phyloP scores from a whole-genome alignment of 23 tunicate genomes.

The Botrylloides violaceus region DNA sequence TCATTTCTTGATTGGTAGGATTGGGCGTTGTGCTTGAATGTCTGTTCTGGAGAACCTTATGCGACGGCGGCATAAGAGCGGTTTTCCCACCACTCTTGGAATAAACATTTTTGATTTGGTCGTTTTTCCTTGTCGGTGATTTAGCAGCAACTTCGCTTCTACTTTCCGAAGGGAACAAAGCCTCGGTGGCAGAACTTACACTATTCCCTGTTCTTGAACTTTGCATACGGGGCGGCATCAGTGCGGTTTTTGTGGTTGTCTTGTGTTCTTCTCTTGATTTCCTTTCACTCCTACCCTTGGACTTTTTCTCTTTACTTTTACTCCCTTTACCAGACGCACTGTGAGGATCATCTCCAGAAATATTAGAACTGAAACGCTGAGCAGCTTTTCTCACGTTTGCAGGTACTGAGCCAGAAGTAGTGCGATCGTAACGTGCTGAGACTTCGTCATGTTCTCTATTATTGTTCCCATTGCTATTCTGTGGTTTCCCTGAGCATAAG shows the following conservation, averaged over 20 bases:
- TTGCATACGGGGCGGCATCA: slow-evolving; percentile 25
- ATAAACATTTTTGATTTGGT: slow-evolving; percentile 10
- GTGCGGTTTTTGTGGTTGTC: background rate
- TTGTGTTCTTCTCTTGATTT: slow-evolving; percentile 11
- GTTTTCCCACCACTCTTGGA: slow-evolving; percentile 1
- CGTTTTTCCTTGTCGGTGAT: slow-evolving; percentile 18
- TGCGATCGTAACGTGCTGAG: slow-evolving; percentile 6
- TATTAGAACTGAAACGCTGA: background rate
- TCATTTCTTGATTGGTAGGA: background rate
- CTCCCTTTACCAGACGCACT: background rate
- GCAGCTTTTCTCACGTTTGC: slow-evolving; percentile 28
- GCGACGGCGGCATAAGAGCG: slow-evolving; percentile 19
- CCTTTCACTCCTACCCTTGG: background rate
- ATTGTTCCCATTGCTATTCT: slow-evolving; percentile 23
- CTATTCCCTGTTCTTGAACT: background rate
- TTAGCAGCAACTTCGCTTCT: slow-evolving; percentile 17
- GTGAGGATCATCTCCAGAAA: background rate
- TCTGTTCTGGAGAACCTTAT: slow-evolving; percentile 9
- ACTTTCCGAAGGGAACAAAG: slow-evolving; percentile 17
- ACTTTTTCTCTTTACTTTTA: slow-evolving; percentile 4
- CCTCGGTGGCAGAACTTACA: slow-evolving; percentile 22
- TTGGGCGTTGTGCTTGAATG: background rate
- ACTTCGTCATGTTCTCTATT: slow-evolving; percentile 1
- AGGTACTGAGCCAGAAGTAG: slow-evolving; percentile 10
- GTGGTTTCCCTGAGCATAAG: slow-evolving; percentile 7